Evolutionary conservation across 64 coral and sea anemone species (phyloP), one percentile per base, ranked within the genome.

Genomic region (Montipora sp.): DNA sequence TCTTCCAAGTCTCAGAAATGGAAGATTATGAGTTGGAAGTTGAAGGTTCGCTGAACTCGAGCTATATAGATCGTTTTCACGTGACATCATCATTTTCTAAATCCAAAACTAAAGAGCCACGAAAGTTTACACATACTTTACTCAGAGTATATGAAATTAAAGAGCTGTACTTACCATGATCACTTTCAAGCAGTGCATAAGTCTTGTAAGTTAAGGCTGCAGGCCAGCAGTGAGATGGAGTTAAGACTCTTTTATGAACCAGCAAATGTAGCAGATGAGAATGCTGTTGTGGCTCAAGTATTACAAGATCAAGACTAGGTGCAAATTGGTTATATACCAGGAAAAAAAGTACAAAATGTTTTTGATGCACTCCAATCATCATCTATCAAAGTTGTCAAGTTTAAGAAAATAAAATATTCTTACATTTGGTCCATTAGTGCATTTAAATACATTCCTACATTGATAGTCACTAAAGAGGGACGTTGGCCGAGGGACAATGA

Each of bases 381-480:
- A 60, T 9, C 58, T 60, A 14, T 60, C 7, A 7, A 75, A 75
- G 21, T 24, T 23, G 12, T 24, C 1, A 24, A 75, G 21, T 45
- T 75, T 11, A 75, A 20, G 72, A 75, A 75, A 75, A 75, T 45
- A 24, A 27, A 75, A 27, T 36, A 23, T 75, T 75, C 73, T 5
- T 75, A 36, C 21, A 46, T 75, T 75, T 24, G 73, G 73, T 75
- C 73, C 21, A 75, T 75, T 23, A 75, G 22, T 36, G 22, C 21
- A 45, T 75, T 75, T 75, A 46, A 75, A 24, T 75, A 46, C 22
- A 75, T 75, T 36, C 22, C 73, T 9, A 46, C 73, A 5, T 12
- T 75, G 73, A 7, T 75, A 75, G 73, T 75, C 22, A 75, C 24
- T 12, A 75, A 75, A 75, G 22, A 75, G 73, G 73, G 73, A 11